Evolutionary conservation across 2,797 vertebrate genomes (phyloP).

Genomic region (Oryzias dopingdopingensis): DNA sequence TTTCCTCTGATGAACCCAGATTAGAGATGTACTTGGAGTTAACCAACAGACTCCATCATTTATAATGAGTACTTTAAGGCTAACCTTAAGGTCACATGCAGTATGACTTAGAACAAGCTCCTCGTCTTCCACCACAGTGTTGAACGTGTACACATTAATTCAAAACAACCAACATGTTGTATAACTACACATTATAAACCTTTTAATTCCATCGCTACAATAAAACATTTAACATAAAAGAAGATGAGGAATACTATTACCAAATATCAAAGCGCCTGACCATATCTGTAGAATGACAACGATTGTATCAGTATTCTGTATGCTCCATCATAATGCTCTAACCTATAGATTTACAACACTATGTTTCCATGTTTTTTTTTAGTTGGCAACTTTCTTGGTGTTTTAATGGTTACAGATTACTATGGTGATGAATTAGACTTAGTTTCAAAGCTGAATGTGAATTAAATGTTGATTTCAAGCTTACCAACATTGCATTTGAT

Average conservation of each 20-base stretch:
- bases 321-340: constrained; percentile 17
- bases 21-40: not conserved
- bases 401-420: not conserved
- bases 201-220: too few species aligned
- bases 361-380: not conserved
- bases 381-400: not conserved
- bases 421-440: too few species aligned
- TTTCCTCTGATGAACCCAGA: constrained; percentile 10
- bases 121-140: too few species aligned
- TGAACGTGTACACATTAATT: too few species aligned
- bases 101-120: not conserved
- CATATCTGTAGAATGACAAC: not conserved
- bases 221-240: too few species aligned
- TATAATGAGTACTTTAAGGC: constrained; percentile 15
- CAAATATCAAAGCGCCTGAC: not conserved
- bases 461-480: too few species aligned
- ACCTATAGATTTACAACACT: not conserved
- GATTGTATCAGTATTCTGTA: not conserved
- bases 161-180: too few species aligned
- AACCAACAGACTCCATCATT: constrained; percentile 5
- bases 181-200: too few species aligned
- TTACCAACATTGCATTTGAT: too few species aligned
- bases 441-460: too few species aligned
- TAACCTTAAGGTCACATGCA: constrained; percentile 6
- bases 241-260: not conserved